Evolutionary conservation across 2,888 invertebrate species (phyloP).

Genomic region (Machimus atricapillus): DNA sequence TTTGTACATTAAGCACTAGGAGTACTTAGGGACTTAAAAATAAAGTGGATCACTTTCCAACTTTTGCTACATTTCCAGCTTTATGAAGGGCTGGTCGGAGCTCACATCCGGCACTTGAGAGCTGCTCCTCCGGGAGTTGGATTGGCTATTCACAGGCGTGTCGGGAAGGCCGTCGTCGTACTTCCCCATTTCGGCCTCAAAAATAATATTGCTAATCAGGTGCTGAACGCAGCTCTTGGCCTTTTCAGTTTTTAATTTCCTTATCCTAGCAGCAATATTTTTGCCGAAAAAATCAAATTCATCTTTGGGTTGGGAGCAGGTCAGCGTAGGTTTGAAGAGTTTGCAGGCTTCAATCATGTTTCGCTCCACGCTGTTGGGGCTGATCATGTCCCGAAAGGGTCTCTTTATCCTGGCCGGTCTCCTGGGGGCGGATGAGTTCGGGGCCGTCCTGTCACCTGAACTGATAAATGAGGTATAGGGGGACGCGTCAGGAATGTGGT

Average conservation of each 20-base stretch:
- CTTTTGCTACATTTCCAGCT: not conserved
- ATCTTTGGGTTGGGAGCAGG: not conserved
- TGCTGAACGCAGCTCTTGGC: slow-evolving; percentile 25
- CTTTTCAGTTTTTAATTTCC: slow-evolving; percentile 13
- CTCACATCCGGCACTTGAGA: not conserved
- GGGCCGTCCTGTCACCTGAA: not conserved
- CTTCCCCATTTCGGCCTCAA: slow-evolving; percentile 25
- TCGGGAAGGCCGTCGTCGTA: slow-evolving; percentile 3
- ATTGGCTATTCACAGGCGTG: not conserved
- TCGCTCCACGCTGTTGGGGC: not conserved
- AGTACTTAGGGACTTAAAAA: not conserved
- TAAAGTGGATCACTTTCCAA: not conserved
- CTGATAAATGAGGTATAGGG: not conserved
- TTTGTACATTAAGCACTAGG: not conserved
- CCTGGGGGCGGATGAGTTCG: not conserved
- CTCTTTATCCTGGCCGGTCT: not conserved
- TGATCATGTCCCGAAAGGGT: not conserved
- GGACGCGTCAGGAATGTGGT: not conserved
- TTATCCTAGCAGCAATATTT: slow-evolving; percentile 5
- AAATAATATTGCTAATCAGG: slow-evolving; percentile 13
- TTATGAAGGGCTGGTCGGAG: not conserved
- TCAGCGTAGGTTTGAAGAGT: not conserved
- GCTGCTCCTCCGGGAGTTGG: not conserved
- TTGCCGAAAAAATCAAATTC: slow-evolving; percentile 16
- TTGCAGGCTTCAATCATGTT: slow-evolving; percentile 1